A percentile compares a stretch with the other conserved stretches of the same genome.
These are phyloP conservation scores for Mythimna lalbum DNA, from an alignment of 2,888 invertebrate species.

Conservation along the genomic window DNA sequence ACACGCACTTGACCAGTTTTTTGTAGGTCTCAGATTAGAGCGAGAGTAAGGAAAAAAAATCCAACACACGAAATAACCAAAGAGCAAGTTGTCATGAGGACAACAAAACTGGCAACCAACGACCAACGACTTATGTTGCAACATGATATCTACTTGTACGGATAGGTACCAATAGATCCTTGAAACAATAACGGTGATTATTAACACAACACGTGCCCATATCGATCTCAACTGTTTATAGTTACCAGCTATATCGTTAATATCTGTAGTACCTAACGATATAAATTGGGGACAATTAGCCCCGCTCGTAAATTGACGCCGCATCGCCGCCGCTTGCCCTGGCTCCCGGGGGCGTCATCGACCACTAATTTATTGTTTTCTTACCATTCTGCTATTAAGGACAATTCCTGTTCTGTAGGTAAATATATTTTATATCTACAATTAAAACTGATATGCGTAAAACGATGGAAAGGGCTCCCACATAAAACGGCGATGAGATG, in stretches of 20 bases:
- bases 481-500: too few relatives aligned
- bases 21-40: background rate
- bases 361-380: slow-evolving; percentile 83
- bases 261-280: slow-evolving; percentile 47
- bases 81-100: background rate
- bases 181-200: background rate
- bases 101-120: background rate
- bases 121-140: background rate
- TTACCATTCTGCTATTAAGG: slow-evolving; percentile 58
- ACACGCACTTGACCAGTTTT: too few relatives aligned
- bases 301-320: slow-evolving; percentile 79
- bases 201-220: background rate
- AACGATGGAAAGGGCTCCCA: too few relatives aligned
- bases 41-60: too few relatives aligned
- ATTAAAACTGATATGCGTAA: slow-evolving; percentile 4
- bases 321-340: slow-evolving; percentile 60
- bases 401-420: slow-evolving; percentile 18
- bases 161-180: background rate
- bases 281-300: slow-evolving; percentile 85
- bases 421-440: background rate
- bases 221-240: slow-evolving; percentile 24
- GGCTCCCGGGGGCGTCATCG: slow-evolving; percentile 83
- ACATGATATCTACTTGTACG: too few relatives aligned
- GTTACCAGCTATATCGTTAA: slow-evolving; percentile 26
- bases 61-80: too few relatives aligned